Conservation (phyloP, 2,888 invertebrate species). For the Pseudolycoriella hygida region DNA sequence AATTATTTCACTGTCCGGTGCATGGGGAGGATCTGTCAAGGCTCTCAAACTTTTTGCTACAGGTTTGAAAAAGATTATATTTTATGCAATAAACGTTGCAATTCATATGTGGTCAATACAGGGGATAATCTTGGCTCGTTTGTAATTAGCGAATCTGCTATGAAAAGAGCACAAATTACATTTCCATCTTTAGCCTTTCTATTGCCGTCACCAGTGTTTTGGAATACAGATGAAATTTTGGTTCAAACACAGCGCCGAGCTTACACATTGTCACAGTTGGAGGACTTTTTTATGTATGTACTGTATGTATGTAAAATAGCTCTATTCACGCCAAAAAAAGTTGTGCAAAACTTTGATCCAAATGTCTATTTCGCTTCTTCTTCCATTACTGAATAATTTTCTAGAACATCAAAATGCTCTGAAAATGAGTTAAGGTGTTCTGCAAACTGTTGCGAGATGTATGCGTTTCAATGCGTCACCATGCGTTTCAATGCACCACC, state of each 20-base stretch:
- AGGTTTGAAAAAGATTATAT: conserved; percentile 32
- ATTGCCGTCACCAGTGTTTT: conserved; percentile 74
- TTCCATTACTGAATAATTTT: no score
- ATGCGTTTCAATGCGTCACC: no score
- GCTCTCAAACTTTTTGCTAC: conserved; percentile 90
- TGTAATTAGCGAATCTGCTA: conserved; percentile 59
- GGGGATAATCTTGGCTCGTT: conserved; percentile 87
- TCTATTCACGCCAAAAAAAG: no score
- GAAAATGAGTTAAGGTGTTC: no score
- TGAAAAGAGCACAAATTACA: conserved; percentile 79
- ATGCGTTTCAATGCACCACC: no score
- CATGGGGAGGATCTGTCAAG: conserved; percentile 93
- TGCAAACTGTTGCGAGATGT: no score
- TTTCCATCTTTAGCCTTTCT: conserved; percentile 94
- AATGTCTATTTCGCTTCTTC: no score
- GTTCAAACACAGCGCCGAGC: conserved; percentile 58
- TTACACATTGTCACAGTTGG: conserved; percentile 58
- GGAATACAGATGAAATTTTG: conserved; percentile 64
- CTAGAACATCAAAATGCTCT: no score
- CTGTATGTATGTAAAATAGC: no score
- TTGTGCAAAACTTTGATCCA: no score
- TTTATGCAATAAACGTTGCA: background rate
- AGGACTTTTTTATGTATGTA: conserved; percentile 55
- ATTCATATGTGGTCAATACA: conserved; percentile 22
- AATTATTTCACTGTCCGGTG: conserved; percentile 73